phyloP scores from a whole-genome alignment of 2,797 vertebrate genomes.

The Rhinoraja longicauda region DNA sequence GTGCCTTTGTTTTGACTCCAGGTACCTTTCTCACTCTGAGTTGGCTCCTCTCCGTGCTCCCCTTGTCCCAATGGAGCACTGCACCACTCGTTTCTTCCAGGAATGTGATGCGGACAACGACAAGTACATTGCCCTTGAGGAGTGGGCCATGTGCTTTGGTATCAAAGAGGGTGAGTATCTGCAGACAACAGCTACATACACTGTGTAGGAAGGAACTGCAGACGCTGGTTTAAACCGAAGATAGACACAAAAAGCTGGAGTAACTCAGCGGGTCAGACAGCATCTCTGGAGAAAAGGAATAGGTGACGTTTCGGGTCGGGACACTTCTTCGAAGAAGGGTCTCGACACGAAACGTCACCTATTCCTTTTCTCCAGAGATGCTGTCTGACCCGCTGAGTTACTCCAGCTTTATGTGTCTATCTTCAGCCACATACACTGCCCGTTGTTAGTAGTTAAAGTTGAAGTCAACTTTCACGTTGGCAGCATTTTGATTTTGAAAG shows the following conservation, averaged over 20 bases:
- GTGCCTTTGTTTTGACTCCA: constrained; percentile 45
- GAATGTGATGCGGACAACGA: constrained; percentile 84
- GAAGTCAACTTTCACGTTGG: neutral
- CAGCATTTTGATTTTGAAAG: neutral
- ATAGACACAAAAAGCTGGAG: too few relatives aligned
- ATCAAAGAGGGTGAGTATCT: constrained; percentile 85
- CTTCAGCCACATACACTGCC: neutral
- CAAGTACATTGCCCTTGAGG: constrained; percentile 95
- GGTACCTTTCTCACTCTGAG: constrained; percentile 95
- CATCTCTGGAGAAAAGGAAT: too few relatives aligned
- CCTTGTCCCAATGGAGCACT: constrained; percentile 98
- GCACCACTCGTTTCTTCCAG: constrained; percentile 95
- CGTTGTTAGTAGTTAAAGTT: neutral
- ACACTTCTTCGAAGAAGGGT: too few relatives aligned
- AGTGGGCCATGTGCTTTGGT: constrained; percentile 94
- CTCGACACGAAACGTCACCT: too few relatives aligned
- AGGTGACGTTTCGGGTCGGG: too few relatives aligned
- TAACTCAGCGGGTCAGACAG: too few relatives aligned
- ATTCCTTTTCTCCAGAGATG: too few relatives aligned
- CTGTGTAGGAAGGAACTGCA: too few relatives aligned
- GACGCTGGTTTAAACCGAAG: too few relatives aligned
- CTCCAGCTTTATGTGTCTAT: too few relatives aligned
- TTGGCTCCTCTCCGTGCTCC: constrained; percentile 89
- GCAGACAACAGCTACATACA: neutral
- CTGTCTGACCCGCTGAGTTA: too few relatives aligned